These are phyloP conservation scores for Cyclura pinguis DNA, from an alignment of 2,797 vertebrate genomes.

Conservation along the genomic window DNA sequence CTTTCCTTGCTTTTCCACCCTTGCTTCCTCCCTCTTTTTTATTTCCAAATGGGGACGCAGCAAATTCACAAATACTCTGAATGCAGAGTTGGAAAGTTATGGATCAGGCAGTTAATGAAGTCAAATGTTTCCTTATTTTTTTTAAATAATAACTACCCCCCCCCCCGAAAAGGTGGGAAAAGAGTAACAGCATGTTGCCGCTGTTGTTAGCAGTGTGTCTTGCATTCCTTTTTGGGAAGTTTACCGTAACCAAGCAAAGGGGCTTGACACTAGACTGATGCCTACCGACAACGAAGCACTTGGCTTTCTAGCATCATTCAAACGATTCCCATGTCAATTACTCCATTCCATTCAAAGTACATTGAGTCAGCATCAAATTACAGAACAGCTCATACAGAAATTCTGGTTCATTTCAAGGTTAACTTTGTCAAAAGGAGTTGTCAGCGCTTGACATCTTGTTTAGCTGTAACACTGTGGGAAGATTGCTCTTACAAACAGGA, in stretches of 20 bases:
- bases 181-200: rapidly evolving
- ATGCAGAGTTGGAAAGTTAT: background rate
- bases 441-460: conserved; percentile 59
- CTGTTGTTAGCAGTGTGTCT: rapidly evolving
- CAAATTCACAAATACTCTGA: too few species aligned
- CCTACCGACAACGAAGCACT: conserved; percentile 11
- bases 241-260: conserved; percentile 20
- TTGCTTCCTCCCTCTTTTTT: too few species aligned
- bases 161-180: background rate
- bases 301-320: conserved; percentile 49
- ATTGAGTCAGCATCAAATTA: conserved; percentile 52
- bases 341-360: conserved; percentile 30
- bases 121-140: background rate
- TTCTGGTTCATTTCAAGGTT: conserved; percentile 59
- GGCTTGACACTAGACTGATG: conserved; percentile 41
- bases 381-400: conserved; percentile 32
- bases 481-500: conserved; percentile 34
- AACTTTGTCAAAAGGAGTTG: conserved; percentile 54
- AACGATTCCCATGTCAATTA: conserved; percentile 32
- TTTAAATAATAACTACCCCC: background rate
- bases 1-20: too few species aligned
- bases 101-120: background rate
- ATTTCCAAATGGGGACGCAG: too few species aligned
- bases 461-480: conserved; percentile 42
- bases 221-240: conserved; percentile 38